These are phyloP conservation scores for Drosophila suzukii DNA, from an alignment of 1,140 invertebrate species.

Conservation along the genomic window DNA sequence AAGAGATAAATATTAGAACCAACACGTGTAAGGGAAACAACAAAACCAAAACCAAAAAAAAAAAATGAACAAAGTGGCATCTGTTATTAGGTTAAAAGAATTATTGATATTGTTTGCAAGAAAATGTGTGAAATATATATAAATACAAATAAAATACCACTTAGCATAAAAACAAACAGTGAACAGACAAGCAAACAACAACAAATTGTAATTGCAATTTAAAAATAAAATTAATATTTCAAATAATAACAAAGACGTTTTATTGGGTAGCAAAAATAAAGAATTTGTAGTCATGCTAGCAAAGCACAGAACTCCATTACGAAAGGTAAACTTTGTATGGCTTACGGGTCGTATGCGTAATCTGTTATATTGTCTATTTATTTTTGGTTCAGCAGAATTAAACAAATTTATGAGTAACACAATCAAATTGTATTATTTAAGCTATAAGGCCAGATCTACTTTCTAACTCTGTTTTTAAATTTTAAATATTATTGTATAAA, in stretches of 20 bases:
- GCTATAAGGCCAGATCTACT: too few species aligned
- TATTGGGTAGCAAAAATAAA: background rate
- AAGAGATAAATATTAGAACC: constrained; percentile 36
- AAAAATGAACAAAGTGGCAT: constrained; percentile 49
- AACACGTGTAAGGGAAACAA: constrained; percentile 44
- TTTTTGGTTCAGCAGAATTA: background rate
- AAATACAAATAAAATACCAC: constrained; percentile 55
- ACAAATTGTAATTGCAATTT: constrained; percentile 78
- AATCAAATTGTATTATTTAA: too few species aligned
- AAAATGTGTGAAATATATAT: constrained; percentile 75
- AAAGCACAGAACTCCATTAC: background rate
- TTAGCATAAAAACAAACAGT: constrained; percentile 63
- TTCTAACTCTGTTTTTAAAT: too few species aligned
- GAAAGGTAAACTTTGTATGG: background rate
- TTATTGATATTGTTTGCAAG: constrained; percentile 79
- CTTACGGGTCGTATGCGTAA: background rate
- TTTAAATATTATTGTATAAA: too few species aligned
- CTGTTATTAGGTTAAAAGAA: constrained; percentile 79
- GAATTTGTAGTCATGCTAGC: too few species aligned
- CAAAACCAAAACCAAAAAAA: constrained; percentile 23
- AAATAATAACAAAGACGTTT: constrained; percentile 43
- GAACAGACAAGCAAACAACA: constrained; percentile 52
- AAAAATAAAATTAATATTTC: constrained; percentile 81
- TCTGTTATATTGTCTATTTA: background rate
- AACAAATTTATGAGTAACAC: too few species aligned